A percentile compares a stretch with the other conserved stretches of the same genome.
phyloP scores from a whole-genome alignment of 2,113 vertebrate genomes.

The Columba livia region DNA sequence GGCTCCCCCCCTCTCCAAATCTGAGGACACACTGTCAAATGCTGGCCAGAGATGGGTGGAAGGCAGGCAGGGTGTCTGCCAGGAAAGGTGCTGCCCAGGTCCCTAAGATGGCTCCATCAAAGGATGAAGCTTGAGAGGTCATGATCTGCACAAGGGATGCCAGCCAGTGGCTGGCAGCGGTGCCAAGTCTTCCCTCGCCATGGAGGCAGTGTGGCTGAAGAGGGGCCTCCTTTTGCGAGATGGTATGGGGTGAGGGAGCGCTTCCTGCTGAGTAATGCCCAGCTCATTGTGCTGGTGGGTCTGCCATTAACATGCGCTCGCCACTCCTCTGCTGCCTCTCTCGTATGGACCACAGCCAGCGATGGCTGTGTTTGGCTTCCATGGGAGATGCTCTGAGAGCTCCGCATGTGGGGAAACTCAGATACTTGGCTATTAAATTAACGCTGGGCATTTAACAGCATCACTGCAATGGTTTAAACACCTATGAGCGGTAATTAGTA shows the following conservation, averaged over 20 bases:
- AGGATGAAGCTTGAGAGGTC: not conserved
- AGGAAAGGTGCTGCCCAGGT: not conserved
- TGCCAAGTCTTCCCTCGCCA: not conserved
- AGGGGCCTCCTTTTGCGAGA: not conserved
- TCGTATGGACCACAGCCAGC: not conserved
- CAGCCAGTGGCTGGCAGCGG: fast-evolving
- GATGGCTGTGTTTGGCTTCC: not conserved
- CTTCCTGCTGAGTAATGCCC: not conserved
- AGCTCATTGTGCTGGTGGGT: not conserved
- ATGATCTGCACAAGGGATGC: not conserved
- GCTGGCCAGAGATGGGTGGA: not conserved
- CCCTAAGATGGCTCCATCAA: not conserved
- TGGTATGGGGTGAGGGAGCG: fast-evolving
- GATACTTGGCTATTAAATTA: conserved; percentile 46
- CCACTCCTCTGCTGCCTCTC: not conserved
- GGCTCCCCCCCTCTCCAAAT: not conserved
- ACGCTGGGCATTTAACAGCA: not conserved
- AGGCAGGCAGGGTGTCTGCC: not conserved
- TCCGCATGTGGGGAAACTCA: conserved; percentile 14
- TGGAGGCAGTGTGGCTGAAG: not conserved
- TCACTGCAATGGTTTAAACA: conserved; percentile 27
- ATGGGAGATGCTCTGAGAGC: not conserved
- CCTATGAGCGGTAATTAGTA: conserved; percentile 40
- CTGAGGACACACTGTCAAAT: not conserved
- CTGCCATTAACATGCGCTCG: not conserved